phyloP scores from a whole-genome alignment of 2,888 invertebrate species.

The Orchestes rusci region DNA sequence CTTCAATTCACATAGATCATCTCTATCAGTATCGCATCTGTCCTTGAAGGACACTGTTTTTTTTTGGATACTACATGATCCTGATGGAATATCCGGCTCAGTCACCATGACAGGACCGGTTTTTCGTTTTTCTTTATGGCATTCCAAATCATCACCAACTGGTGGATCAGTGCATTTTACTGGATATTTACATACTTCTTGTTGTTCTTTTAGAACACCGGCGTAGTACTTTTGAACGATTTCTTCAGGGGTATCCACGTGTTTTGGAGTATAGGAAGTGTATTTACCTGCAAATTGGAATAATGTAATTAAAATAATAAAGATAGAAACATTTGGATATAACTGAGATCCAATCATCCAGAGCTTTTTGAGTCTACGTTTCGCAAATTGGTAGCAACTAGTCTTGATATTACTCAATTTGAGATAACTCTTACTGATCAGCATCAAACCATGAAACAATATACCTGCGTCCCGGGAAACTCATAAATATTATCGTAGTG shows the following conservation, averaged over 20 bases:
- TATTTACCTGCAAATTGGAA: conserved; percentile 29
- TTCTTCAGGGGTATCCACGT: conserved; percentile 41
- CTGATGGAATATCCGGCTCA: conserved; percentile 34
- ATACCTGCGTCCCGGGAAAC: no score
- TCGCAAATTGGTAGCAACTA: no score
- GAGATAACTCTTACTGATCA: no score
- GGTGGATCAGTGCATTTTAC: conserved; percentile 34
- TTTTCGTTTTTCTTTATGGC: conserved; percentile 18
- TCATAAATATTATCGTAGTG: no score
- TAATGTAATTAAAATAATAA: conserved; percentile 9
- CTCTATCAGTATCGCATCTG: conserved; percentile 34
- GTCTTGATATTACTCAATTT: no score
- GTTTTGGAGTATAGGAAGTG: conserved; percentile 36
- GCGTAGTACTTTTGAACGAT: conserved; percentile 40
- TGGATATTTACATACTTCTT: conserved; percentile 36
- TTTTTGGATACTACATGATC: conserved; percentile 34
- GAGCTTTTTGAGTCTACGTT: no score
- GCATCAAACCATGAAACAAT: no score
- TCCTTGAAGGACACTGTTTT: conserved; percentile 36
- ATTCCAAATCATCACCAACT: conserved; percentile 12
- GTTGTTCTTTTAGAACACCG: conserved; percentile 37
- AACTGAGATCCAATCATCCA: no score
- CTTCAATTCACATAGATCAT: conserved; percentile 38
- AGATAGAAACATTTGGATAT: no score
- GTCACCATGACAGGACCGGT: conserved; percentile 36